Evolutionary conservation across 2,888 invertebrate genomes (phyloP).

Genomic region (Hecatera dysodea): DNA sequence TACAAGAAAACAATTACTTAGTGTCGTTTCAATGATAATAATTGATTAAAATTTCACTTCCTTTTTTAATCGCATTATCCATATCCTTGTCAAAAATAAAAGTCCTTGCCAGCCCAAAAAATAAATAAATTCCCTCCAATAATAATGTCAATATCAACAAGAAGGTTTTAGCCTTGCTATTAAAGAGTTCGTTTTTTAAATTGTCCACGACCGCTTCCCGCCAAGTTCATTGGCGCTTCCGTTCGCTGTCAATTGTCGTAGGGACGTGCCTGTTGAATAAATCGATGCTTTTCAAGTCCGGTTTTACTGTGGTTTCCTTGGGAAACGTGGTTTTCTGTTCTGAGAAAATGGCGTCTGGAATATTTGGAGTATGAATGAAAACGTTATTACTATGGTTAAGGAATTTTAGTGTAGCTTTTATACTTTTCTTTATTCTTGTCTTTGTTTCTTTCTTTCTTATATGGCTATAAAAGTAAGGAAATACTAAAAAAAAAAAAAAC

Average conservation of each 20-base stretch:
- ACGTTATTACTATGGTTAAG: too few species aligned
- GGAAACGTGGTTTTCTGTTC: neutral
- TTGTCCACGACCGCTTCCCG: conserved; percentile 79
- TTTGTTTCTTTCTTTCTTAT: too few species aligned
- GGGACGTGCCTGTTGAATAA: conserved; percentile 56
- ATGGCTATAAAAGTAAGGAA: too few species aligned
- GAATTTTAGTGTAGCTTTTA: too few species aligned
- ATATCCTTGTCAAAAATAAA: conserved; percentile 41
- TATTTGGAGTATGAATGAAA: too few species aligned
- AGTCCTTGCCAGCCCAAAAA: conserved; percentile 63
- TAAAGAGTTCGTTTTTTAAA: conserved; percentile 70
- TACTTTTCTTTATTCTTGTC: too few species aligned
- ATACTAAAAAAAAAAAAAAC: too few species aligned
- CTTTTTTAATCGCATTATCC: conserved; percentile 16
- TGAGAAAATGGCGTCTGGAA: neutral
- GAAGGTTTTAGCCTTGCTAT: conserved; percentile 59
- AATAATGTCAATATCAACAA: conserved; percentile 67
- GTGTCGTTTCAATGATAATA: neutral
- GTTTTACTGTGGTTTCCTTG: neutral
- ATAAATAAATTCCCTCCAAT: conserved; percentile 50
- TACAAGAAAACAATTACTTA: neutral
- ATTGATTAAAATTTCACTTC: conserved; percentile 20
- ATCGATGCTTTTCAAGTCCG: conserved; percentile 35
- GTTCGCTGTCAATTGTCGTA: conserved; percentile 74
- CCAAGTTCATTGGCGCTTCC: conserved; percentile 86